Evolutionary conservation across 2,113 vertebrate species (phyloP).

Genomic region (Pelecanoides urinatrix): DNA sequence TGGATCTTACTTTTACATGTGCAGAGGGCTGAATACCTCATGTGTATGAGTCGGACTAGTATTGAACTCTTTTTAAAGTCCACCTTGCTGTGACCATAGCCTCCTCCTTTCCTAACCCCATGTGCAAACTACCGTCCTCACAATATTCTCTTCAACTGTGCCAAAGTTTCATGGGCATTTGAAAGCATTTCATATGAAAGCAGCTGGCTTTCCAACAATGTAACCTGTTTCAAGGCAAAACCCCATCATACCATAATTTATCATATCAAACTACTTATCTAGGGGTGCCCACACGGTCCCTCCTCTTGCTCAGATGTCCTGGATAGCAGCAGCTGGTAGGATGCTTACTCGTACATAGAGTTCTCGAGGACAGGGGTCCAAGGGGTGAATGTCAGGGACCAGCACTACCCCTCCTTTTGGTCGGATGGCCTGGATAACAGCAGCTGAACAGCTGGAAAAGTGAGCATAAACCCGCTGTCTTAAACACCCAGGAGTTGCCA

Average conservation of each 20-base stretch:
- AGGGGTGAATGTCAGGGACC: background rate
- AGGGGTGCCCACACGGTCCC: background rate
- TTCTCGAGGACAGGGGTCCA: background rate
- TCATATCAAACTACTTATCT: background rate
- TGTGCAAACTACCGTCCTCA: background rate
- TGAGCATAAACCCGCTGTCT: background rate
- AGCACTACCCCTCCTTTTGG: background rate
- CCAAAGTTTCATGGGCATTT: background rate
- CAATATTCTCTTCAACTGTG: background rate
- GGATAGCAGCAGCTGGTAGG: background rate
- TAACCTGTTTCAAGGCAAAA: background rate
- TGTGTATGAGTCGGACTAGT: fast-evolving
- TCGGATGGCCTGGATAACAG: fast-evolving
- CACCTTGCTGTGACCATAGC: fast-evolving
- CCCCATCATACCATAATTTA: background rate
- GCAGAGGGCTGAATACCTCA: background rate
- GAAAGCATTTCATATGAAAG: background rate
- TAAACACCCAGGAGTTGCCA: background rate
- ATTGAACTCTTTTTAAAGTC: background rate
- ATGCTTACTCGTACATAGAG: background rate
- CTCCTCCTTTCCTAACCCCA: background rate
- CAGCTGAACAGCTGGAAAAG: background rate
- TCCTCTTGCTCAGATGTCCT: background rate
- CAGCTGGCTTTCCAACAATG: background rate
- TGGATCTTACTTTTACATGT: background rate